These are phyloP conservation scores for Galagoides demidoff DNA, from an alignment of 2,797 vertebrate genomes.

Conservation along the genomic window DNA sequence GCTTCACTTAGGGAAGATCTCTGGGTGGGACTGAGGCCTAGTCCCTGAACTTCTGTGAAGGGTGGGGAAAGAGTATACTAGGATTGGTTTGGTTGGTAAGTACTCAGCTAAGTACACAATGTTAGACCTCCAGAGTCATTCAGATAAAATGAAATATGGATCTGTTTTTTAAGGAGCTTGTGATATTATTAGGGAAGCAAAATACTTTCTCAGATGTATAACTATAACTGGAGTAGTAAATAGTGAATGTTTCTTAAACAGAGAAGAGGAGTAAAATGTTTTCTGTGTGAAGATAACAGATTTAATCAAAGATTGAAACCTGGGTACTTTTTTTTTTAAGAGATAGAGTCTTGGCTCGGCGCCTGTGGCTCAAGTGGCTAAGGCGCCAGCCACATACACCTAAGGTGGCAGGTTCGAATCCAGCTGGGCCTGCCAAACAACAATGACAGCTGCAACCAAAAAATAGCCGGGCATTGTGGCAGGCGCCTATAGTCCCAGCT, in stretches of 20 bases:
- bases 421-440: too few species aligned
- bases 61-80: background rate
- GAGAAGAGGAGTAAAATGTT: background rate
- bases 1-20: background rate
- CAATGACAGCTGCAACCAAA: too few species aligned
- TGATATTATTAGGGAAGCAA: background rate
- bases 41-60: background rate
- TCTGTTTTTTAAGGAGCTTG: background rate
- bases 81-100: background rate
- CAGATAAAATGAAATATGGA: background rate
- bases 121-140: background rate
- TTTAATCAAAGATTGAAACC: slow-evolving; percentile 10
- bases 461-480: too few species aligned
- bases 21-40: background rate
- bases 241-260: background rate
- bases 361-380: too few species aligned
- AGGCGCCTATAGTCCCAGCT: too few species aligned
- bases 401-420: too few species aligned
- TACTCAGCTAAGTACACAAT: background rate
- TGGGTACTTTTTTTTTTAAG: background rate
- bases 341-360: too few species aligned
- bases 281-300: background rate
- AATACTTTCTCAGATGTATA: background rate
- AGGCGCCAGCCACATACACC: too few species aligned
- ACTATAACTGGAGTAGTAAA: background rate